Evolutionary conservation across 1,140 invertebrate species (phyloP).

Genomic region (Drosophila navojoa): DNA sequence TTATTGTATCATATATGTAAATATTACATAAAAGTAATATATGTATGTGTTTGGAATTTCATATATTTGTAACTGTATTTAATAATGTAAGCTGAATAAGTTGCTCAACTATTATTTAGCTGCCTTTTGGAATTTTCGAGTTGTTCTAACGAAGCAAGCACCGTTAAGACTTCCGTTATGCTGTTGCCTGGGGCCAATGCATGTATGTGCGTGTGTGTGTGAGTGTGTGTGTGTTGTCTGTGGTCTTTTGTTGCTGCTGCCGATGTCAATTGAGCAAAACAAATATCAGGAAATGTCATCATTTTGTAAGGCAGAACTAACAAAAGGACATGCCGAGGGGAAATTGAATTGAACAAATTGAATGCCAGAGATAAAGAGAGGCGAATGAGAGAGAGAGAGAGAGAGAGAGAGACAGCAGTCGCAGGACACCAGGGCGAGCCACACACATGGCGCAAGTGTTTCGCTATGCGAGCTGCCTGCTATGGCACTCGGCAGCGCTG

Average conservation of each 20-base stretch:
- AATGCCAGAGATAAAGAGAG: neutral
- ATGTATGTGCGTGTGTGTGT: conserved; percentile 8
- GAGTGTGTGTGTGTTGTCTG: conserved; percentile 11
- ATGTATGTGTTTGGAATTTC: too few relatives aligned
- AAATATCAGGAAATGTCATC: conserved; percentile 82
- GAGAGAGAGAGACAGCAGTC: neutral
- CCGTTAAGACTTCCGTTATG: conserved; percentile 74
- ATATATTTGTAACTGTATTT: neutral
- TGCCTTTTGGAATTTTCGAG: neutral
- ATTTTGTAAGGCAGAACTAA: conserved; percentile 56
- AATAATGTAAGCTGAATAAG: neutral
- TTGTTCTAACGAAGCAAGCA: conserved; percentile 9
- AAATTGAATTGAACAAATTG: conserved; percentile 49
- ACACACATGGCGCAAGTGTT: conserved; percentile 62
- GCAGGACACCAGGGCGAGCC: conserved; percentile 48
- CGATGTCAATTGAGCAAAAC: conserved; percentile 55
- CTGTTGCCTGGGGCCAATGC: conserved; percentile 25
- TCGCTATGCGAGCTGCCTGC: conserved; percentile 21
- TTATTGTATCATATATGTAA: too few relatives aligned
- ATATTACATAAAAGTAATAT: too few relatives aligned
- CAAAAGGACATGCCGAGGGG: conserved; percentile 26
- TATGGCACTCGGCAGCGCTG: conserved; percentile 32
- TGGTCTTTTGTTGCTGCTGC: conserved; percentile 48
- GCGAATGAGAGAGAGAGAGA: neutral
- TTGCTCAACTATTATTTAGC: neutral